These are phyloP conservation scores for Syrmaticus mikado DNA, from an alignment of 2,113 vertebrate species.

Conservation along the genomic window DNA sequence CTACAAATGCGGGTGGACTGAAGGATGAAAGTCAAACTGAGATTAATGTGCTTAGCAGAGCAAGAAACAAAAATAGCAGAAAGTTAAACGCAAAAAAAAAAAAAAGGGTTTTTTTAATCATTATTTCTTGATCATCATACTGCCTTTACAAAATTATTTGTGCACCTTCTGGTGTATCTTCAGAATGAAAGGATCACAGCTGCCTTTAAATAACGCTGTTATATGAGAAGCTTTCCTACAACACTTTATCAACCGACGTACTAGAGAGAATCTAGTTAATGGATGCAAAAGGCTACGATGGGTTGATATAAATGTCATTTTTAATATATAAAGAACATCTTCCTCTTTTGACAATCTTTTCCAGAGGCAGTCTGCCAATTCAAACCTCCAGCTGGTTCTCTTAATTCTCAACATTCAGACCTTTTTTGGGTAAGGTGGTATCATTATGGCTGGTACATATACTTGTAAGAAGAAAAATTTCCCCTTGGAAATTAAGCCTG, in stretches of 20 bases:
- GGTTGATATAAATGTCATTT: background rate
- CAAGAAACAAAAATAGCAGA: background rate
- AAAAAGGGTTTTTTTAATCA: background rate
- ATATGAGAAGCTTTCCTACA: background rate
- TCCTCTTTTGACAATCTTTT: background rate
- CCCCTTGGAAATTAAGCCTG: background rate
- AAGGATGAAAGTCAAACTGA: conserved; percentile 48
- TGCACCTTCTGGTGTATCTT: background rate
- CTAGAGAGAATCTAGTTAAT: background rate
- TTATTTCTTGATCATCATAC: background rate
- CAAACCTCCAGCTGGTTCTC: background rate
- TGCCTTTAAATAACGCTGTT: background rate
- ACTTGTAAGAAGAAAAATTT: background rate
- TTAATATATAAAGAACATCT: background rate
- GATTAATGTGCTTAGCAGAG: background rate
- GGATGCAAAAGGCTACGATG: background rate
- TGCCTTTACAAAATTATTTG: background rate
- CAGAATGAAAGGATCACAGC: background rate
- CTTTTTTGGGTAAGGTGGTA: background rate
- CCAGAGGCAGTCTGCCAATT: background rate
- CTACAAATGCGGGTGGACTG: conserved; percentile 56
- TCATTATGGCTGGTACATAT: background rate
- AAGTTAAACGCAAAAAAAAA: background rate
- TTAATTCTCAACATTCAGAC: background rate
- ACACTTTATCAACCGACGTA: background rate